Evolutionary conservation across 92 coral and sea anemone genomes (phyloP).

Genomic region (Hydrozoanthus gracilis): DNA sequence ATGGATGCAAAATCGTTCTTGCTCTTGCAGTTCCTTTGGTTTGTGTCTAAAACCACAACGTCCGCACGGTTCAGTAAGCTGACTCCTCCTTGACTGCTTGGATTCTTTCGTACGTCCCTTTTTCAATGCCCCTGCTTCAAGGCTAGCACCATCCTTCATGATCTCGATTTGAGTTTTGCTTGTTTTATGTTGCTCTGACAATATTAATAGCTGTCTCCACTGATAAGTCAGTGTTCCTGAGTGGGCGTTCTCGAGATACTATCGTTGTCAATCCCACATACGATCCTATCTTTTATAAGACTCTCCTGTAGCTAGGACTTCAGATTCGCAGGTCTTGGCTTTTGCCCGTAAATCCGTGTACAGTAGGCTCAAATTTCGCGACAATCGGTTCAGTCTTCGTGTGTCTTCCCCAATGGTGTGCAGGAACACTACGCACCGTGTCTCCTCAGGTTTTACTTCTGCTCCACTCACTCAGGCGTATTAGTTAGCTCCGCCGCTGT

Average conservation of each 20-base stretch:
- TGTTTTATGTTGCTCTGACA: conserved; percentile 59
- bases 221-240: conserved; percentile 46
- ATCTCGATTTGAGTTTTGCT: conserved; percentile 56
- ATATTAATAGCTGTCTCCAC: conserved; percentile 46
- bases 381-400: conserved; percentile 43
- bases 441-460: conserved; percentile 27
- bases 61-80: neutral
- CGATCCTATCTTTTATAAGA: conserved; percentile 49
- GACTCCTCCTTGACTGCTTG: conserved; percentile 11
- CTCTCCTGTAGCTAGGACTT: conserved; percentile 21
- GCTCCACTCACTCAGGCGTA: conserved; percentile 35
- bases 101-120: conserved; percentile 22
- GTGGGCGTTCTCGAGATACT: conserved; percentile 21
- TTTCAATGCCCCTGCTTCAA: conserved; percentile 44
- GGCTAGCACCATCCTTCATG: conserved; percentile 16
- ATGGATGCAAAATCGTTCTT: too few species aligned
- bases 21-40: too few species aligned
- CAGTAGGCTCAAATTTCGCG: conserved; percentile 36
- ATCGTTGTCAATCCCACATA: conserved; percentile 48
- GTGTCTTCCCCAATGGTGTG: conserved; percentile 65
- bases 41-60: neutral
- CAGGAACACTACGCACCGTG: conserved; percentile 57
- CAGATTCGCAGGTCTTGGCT: conserved; percentile 54
- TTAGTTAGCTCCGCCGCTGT: conserved; percentile 13
- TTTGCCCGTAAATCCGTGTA: conserved; percentile 34